These are phyloP conservation scores for Carassius gibelio DNA, from an alignment of 2,113 vertebrate genomes.

Conservation along the genomic window DNA sequence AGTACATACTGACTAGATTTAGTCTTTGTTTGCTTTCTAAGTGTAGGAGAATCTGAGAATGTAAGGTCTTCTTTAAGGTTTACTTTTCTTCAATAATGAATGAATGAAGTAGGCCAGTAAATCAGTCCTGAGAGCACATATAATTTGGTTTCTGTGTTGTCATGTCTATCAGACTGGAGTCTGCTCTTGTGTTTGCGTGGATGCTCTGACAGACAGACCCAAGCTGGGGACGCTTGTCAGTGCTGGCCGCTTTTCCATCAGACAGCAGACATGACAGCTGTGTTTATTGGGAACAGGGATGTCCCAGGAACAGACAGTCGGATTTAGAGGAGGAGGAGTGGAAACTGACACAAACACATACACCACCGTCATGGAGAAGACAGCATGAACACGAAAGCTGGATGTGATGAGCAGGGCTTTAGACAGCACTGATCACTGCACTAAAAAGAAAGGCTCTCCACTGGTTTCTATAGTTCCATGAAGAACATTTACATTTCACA, in stretches of 20 bases:
- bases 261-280: conserved; percentile 80
- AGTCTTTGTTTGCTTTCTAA: neutral
- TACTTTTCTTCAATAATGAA: neutral
- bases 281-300: conserved; percentile 75
- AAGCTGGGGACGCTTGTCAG: conserved; percentile 75
- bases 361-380: conserved; percentile 62
- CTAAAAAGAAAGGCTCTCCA: no score
- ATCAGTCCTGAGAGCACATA: neutral
- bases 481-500: no score
- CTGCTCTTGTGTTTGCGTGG: neutral
- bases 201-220: conserved; percentile 70
- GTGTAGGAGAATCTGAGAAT: neutral
- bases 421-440: conserved; percentile 29
- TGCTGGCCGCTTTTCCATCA: conserved; percentile 78
- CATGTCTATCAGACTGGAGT: conserved; percentile 8
- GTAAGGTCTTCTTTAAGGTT: conserved; percentile 27
- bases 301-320: conserved; percentile 66
- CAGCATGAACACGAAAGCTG: conserved; percentile 25
- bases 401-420: conserved; percentile 53
- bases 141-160: conserved; percentile 5
- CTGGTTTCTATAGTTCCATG: no score
- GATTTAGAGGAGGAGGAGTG: conserved; percentile 48
- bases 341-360: conserved; percentile 71
- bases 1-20: neutral
- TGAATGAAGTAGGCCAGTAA: neutral